These are phyloP conservation scores for Ibycter americanus DNA, from an alignment of 2,797 vertebrate genomes.

Conservation along the genomic window DNA sequence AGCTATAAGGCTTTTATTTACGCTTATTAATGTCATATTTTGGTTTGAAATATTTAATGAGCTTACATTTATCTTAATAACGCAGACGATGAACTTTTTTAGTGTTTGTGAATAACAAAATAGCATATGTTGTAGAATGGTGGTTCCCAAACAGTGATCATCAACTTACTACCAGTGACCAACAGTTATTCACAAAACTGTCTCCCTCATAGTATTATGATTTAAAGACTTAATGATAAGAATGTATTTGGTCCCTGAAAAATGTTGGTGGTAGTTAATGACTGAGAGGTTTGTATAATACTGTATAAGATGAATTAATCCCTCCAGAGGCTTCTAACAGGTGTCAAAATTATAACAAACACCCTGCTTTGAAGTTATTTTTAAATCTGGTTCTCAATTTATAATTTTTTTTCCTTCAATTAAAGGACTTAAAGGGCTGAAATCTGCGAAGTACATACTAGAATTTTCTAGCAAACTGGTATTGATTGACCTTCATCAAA, in stretches of 20 bases:
- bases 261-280: background rate
- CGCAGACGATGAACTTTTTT: background rate
- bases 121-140: background rate
- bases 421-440: background rate
- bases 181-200: background rate
- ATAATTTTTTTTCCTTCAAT: background rate
- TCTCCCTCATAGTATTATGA: background rate
- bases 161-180: background rate
- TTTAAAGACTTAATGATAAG: background rate
- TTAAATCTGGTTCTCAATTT: background rate
- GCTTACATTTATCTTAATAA: background rate
- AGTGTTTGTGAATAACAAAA: background rate
- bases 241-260: background rate
- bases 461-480: conserved; percentile 12
- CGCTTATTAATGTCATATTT: background rate
- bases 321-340: background rate
- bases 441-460: background rate
- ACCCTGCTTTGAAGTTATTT: background rate
- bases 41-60: background rate
- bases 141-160: background rate
- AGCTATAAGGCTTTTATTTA: background rate
- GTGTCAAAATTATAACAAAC: background rate
- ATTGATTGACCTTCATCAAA: conserved; percentile 59
- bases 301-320: background rate
- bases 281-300: fast-evolving